These are phyloP conservation scores for Pogona vitticeps DNA, from an alignment of 2,113 vertebrate species.

Conservation along the genomic window DNA sequence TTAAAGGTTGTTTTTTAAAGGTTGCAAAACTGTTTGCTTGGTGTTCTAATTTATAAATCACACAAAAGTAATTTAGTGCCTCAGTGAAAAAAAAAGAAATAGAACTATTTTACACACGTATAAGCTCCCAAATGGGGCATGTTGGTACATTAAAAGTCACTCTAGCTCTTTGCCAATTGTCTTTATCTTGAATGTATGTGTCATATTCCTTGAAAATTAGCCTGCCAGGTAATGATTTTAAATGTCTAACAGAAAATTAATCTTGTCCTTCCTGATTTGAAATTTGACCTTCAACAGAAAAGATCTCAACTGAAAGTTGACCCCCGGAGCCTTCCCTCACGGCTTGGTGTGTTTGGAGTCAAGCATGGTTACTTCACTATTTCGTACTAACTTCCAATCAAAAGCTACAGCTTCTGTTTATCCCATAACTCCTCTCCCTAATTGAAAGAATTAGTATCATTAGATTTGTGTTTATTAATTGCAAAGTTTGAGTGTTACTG, in stretches of 20 bases:
- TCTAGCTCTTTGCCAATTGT: conserved; percentile 37
- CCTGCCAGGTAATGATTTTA: conserved; percentile 23
- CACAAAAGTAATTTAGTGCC: conserved; percentile 30
- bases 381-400: not conserved
- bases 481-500: not conserved
- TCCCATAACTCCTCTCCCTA: not conserved
- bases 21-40: conserved; percentile 26
- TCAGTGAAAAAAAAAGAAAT: conserved; percentile 32
- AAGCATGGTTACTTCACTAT: not conserved
- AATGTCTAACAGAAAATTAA: conserved; percentile 40
- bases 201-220: conserved; percentile 34
- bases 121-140: not conserved
- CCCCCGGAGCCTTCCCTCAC: no score
- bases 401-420: not conserved
- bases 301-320: not conserved
- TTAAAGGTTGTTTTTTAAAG: conserved; percentile 35
- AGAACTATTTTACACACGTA: conserved; percentile 35
- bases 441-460: no score
- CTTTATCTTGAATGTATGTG: conserved; percentile 13
- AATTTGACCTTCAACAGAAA: not conserved
- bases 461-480: no score
- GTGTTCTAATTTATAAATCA: conserved; percentile 24
- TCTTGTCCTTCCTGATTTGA: not conserved
- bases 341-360: not conserved
- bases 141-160: conserved; percentile 44